A percentile compares a stretch with the other conserved stretches of the same genome.
Conservation (phyloP, 2,888 invertebrate genomes). For the Parnassius mnemosyne region DNA sequence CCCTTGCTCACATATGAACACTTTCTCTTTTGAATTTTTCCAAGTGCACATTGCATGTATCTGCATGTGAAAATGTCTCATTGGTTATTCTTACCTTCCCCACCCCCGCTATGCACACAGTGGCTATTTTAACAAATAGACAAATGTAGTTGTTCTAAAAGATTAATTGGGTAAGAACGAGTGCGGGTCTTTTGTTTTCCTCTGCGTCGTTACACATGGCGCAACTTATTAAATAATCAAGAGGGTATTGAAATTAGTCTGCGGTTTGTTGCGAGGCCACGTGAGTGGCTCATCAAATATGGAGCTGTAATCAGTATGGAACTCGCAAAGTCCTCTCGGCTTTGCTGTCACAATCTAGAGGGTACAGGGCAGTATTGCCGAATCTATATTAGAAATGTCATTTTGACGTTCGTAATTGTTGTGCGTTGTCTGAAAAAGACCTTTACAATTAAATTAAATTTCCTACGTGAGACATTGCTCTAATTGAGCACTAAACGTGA, state of each 20-base stretch:
- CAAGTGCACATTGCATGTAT: slow-evolving; percentile 44
- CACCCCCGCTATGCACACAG: slow-evolving; percentile 30
- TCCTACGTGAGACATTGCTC: background rate
- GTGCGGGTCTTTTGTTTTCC: slow-evolving; percentile 34
- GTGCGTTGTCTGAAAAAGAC: background rate
- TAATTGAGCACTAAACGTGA: slow-evolving; percentile 17
- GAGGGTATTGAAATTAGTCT: slow-evolving; percentile 71
- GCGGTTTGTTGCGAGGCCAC: slow-evolving; percentile 57
- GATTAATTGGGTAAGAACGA: slow-evolving; percentile 31
- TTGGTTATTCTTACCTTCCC: slow-evolving; percentile 31
- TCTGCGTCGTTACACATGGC: slow-evolving; percentile 33
- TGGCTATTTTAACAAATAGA: slow-evolving; percentile 26
- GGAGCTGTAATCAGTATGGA: slow-evolving; percentile 73
- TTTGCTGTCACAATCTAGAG: slow-evolving; percentile 41
- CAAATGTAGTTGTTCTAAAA: slow-evolving; percentile 28
- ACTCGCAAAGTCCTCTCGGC: slow-evolving; percentile 58
- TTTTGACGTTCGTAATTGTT: background rate
- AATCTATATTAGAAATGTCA: slow-evolving; percentile 15
- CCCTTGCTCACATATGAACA: slow-evolving; percentile 67
- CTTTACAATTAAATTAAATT: slow-evolving; percentile 4
- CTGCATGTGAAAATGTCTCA: slow-evolving; percentile 37
- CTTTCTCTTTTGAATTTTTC: slow-evolving; percentile 71
- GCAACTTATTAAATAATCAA: slow-evolving; percentile 54
- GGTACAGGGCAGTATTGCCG: slow-evolving; percentile 20
- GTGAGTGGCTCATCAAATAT: slow-evolving; percentile 76